Evolutionary conservation across 2,113 vertebrate genomes (phyloP).

Genomic region (Pseudolaguvia tuberculata): DNA sequence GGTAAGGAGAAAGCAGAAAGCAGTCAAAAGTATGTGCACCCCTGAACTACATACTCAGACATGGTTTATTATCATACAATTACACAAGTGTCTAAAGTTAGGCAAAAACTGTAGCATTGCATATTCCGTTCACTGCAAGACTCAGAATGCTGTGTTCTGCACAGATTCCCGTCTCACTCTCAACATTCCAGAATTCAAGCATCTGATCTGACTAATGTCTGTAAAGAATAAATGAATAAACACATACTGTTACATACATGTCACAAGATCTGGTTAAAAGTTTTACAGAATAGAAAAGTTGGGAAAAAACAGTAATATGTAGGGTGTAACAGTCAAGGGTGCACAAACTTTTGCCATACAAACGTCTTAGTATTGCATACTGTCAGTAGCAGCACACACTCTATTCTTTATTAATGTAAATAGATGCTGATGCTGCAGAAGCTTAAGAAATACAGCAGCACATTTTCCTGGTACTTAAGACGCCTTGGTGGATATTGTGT

Average conservation of each 20-base stretch:
- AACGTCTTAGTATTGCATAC: too few species aligned
- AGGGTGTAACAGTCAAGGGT: background rate
- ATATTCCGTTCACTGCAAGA: too few species aligned
- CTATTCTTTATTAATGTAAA: background rate
- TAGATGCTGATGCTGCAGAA: background rate
- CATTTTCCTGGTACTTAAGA: background rate
- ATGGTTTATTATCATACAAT: too few species aligned
- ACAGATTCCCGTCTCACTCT: background rate
- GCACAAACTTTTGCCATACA: too few species aligned
- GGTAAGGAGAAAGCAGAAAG: constrained; percentile 66
- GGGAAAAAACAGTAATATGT: background rate
- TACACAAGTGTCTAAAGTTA: background rate
- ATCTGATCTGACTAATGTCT: background rate
- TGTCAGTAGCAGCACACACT: too few species aligned
- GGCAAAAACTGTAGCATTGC: too few species aligned
- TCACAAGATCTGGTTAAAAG: background rate
- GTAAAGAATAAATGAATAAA: background rate
- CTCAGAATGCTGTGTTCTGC: too few species aligned
- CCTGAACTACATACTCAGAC: too few species aligned
- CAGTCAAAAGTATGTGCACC: background rate
- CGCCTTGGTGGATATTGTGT: background rate
- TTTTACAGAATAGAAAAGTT: background rate
- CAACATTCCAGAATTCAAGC: background rate
- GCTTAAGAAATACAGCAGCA: background rate
- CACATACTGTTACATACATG: background rate